Evolutionary conservation across 2,888 invertebrate genomes (phyloP).

Genomic region (Anagyrus pseudococci): DNA sequence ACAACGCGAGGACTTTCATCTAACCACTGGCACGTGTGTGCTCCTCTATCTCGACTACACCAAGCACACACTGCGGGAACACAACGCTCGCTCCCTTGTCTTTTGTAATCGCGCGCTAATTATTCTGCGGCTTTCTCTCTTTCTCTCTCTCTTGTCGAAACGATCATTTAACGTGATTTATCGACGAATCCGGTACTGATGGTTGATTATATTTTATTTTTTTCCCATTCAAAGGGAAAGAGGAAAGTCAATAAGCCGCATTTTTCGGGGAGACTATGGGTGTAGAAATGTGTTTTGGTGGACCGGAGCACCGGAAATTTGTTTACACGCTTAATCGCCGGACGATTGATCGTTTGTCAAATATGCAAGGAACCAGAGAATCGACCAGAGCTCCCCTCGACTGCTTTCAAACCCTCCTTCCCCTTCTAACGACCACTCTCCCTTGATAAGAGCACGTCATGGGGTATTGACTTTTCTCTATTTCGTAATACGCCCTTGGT

Average conservation of each 20-base stretch:
- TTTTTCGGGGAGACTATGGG: too few species aligned
- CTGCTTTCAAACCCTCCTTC: conserved; percentile 16
- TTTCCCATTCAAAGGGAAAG: too few species aligned
- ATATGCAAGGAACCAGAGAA: conserved; percentile 5
- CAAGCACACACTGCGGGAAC: too few species aligned
- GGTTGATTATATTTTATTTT: too few species aligned
- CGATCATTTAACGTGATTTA: too few species aligned
- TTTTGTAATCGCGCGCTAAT: background rate
- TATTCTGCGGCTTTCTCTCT: background rate
- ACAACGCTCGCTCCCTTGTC: background rate
- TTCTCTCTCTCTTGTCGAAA: background rate
- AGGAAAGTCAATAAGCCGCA: too few species aligned
- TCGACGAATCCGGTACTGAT: too few species aligned
- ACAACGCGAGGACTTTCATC: too few species aligned
- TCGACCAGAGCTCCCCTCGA: conserved; percentile 17
- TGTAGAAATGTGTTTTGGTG: too few species aligned
- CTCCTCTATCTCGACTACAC: too few species aligned
- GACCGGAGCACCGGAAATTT: conserved; percentile 29
- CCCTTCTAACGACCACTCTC: conserved; percentile 38
- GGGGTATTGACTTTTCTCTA: conserved; percentile 46
- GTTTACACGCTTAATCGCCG: conserved; percentile 48
- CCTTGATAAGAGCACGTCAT: conserved; percentile 41
- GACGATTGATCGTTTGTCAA: conserved; percentile 43
- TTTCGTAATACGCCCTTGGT: conserved; percentile 25
- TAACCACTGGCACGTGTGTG: too few species aligned